Percentiles rank a stretch among this genome's conserved stretches.
These are phyloP conservation scores for Agrochola circellaris DNA, from an alignment of 2,888 invertebrate species.

Conservation along the genomic window DNA sequence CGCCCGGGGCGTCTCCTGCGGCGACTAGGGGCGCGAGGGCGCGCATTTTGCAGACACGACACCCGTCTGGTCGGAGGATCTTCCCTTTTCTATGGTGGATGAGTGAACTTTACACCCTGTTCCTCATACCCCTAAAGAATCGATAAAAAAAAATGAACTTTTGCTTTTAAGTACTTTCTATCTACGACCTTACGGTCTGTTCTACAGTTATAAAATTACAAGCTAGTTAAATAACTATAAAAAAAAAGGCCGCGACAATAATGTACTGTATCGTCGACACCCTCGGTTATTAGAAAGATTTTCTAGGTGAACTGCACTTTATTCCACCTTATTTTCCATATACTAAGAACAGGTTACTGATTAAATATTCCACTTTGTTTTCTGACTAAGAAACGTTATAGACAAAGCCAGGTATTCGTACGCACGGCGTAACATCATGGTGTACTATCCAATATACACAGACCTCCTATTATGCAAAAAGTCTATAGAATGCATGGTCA, in stretches of 20 bases:
- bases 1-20: no score
- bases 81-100: no score
- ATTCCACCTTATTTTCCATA: neutral
- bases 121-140: no score
- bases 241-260: neutral
- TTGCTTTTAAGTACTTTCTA: no score
- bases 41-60: no score
- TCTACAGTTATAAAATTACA: neutral
- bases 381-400: neutral
- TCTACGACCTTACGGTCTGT: neutral
- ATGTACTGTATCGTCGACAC: no score
- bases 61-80: no score
- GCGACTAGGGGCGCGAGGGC: no score
- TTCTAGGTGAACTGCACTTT: neutral
- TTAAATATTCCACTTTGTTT: neutral
- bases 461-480: neutral
- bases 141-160: no score
- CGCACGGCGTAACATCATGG: neutral
- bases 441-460: neutral
- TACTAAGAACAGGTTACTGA: neutral
- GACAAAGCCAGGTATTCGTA: slow-evolving; percentile 4
- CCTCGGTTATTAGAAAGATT: neutral
- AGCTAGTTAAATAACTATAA: neutral
- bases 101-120: no score
- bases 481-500: neutral